These are phyloP conservation scores for Nomada hirtipes DNA, from an alignment of 2,888 invertebrate species.

Conservation along the genomic window DNA sequence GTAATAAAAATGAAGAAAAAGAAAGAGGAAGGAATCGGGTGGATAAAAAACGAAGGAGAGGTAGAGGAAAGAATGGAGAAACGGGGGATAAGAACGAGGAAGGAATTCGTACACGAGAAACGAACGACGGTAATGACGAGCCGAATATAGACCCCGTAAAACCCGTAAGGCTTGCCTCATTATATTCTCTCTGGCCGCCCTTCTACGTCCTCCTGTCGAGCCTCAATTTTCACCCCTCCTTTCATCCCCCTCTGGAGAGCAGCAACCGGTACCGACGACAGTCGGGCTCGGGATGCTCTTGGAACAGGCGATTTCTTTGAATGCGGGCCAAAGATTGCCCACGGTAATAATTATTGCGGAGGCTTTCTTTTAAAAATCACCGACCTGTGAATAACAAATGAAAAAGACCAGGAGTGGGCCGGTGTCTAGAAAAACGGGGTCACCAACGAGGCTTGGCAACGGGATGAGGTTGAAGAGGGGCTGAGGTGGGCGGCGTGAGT, in stretches of 20 bases:
- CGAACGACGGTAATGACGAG: slow-evolving; percentile 74
- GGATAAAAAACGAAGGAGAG: slow-evolving; percentile 16
- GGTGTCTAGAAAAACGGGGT: slow-evolving; percentile 56
- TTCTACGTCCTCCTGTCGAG: slow-evolving; percentile 18
- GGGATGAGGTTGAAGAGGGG: neutral
- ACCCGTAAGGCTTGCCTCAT: slow-evolving; percentile 73
- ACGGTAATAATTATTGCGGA: slow-evolving; percentile 77
- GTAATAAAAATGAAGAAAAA: slow-evolving; percentile 44
- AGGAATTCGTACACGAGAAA: slow-evolving; percentile 58
- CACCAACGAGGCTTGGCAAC: slow-evolving; percentile 28
- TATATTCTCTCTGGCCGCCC: slow-evolving; percentile 67
- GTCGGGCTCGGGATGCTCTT: slow-evolving; percentile 54
- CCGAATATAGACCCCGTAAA: slow-evolving; percentile 67
- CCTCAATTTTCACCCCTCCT: slow-evolving; percentile 50
- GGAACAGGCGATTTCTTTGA: slow-evolving; percentile 73
- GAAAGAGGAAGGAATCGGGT: slow-evolving; percentile 14
- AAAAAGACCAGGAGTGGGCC: slow-evolving; percentile 63
- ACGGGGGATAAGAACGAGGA: slow-evolving; percentile 26
- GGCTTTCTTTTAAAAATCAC: slow-evolving; percentile 74
- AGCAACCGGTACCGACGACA: slow-evolving; percentile 39
- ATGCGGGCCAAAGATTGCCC: slow-evolving; percentile 76
- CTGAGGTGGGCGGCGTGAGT: neutral
- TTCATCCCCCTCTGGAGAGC: slow-evolving; percentile 32
- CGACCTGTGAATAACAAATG: slow-evolving; percentile 77
- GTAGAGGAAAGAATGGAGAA: slow-evolving; percentile 20